Conservation (phyloP, 2,888 invertebrate species). For the Ypsolopha scabrella region DNA sequence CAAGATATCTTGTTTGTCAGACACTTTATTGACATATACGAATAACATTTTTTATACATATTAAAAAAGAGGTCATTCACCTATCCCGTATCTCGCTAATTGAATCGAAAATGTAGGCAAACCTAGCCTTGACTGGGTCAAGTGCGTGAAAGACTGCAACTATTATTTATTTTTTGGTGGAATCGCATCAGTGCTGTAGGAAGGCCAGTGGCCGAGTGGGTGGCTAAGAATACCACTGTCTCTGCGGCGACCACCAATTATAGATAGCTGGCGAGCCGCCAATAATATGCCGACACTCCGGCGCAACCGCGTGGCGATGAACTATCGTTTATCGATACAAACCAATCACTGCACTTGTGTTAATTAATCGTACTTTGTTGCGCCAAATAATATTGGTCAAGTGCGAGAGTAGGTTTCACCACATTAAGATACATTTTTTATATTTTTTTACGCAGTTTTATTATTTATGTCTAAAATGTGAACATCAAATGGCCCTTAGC, state of each 20-base stretch:
- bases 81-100: conserved; percentile 12
- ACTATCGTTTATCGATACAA: conserved; percentile 45
- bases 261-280: conserved; percentile 86
- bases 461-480: no score
- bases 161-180: conserved; percentile 37
- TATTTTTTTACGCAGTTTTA: no score
- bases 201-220: conserved; percentile 63
- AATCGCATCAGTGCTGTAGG: conserved; percentile 27
- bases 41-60: conserved; percentile 12
- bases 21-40: neutral
- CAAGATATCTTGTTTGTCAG: no score
- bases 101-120: conserved; percentile 18
- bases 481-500: no score
- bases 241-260: conserved; percentile 85
- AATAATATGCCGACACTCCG: conserved; percentile 51
- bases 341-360: conserved; percentile 32
- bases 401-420: no score
- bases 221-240: conserved; percentile 77
- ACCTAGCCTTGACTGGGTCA: conserved; percentile 52
- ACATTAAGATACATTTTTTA: no score
- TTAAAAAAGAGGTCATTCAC: conserved; percentile 29
- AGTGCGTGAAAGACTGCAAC: conserved; percentile 48
- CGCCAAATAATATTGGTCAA: no score
- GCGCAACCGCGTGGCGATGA: conserved; percentile 40
- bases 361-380: no score